A percentile compares a stretch with the other conserved stretches of the same genome.
Conservation (phyloP, 2,888 invertebrate species). For the Diaperis boleti region DNA sequence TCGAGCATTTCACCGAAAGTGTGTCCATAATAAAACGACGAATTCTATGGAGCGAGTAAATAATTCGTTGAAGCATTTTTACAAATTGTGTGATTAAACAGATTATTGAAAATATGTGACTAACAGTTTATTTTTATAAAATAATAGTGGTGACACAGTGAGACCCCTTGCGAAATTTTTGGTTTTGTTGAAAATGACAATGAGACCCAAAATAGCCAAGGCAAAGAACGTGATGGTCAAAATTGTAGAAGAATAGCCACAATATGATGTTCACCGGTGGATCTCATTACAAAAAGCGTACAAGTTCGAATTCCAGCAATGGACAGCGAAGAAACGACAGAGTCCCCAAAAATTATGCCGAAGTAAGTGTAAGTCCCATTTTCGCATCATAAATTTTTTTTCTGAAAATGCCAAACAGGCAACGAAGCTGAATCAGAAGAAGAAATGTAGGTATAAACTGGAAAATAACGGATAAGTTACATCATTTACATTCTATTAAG, state of each 20-base stretch:
- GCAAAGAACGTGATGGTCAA: conserved; percentile 13
- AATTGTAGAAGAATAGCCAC: conserved; percentile 29
- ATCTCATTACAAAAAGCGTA: conserved; percentile 72
- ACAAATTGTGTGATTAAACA: conserved; percentile 12
- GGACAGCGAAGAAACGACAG: conserved; percentile 60
- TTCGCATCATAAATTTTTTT: conserved; percentile 29
- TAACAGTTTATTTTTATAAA: conserved; percentile 35
- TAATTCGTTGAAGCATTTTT: conserved; percentile 25
- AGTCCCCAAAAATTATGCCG: conserved; percentile 47
- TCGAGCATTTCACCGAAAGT: conserved; percentile 11
- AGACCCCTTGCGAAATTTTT: conserved; percentile 14
- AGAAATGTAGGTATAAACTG: not conserved
- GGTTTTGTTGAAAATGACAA: conserved; percentile 24
- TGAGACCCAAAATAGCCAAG: conserved; percentile 18
- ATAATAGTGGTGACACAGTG: conserved; percentile 20
- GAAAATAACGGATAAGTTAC: too few relatives aligned
- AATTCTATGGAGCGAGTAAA: conserved; percentile 31
- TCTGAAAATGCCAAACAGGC: conserved; percentile 18
- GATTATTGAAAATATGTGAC: conserved; percentile 30
- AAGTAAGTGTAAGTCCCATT: conserved; percentile 18
- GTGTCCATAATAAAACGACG: conserved; percentile 31
- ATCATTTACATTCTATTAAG: too few relatives aligned
- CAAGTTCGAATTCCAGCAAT: conserved; percentile 62
- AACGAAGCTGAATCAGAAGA: not conserved
- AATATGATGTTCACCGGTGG: conserved; percentile 81